Evolutionary conservation across 2,113 vertebrate species (phyloP).

Genomic region (Hyaena hyaena): DNA sequence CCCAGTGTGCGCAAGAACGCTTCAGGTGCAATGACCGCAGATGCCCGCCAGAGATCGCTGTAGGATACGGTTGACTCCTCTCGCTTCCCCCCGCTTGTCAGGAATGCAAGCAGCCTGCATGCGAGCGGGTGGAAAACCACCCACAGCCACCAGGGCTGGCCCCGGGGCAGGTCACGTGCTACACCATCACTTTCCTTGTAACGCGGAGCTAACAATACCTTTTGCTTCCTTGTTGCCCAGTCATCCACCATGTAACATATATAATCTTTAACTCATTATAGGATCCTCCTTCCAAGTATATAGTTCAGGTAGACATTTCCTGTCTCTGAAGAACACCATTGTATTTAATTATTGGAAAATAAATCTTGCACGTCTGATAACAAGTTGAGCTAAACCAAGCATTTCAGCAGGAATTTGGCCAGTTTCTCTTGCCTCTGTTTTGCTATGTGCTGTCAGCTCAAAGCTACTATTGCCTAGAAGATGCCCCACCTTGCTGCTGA

Average conservation of each 20-base stretch:
- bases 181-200: not conserved
- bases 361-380: not conserved
- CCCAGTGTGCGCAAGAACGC: not conserved
- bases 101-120: not conserved
- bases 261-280: not conserved
- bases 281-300: not conserved
- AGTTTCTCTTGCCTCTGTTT: not conserved
- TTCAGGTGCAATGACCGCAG: not conserved
- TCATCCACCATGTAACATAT: not conserved
- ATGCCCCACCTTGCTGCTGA: not conserved
- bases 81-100: not conserved
- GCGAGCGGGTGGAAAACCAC: not conserved
- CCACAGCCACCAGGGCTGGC: not conserved
- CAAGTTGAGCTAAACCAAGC: not conserved
- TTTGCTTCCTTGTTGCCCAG: not conserved
- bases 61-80: not conserved
- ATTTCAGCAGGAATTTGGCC: not conserved
- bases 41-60: constrained; percentile 47
- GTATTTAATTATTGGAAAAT: not conserved
- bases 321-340: constrained; percentile 10
- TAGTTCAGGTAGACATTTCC: constrained; percentile 8
- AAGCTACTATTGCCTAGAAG: not conserved
- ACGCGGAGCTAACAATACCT: not conserved
- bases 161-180: not conserved
- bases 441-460: not conserved